Percentiles rank a stretch among this genome's conserved stretches.
phyloP scores from a whole-genome alignment of 2,797 vertebrate genomes.

The Tolypeutes matacus region DNA sequence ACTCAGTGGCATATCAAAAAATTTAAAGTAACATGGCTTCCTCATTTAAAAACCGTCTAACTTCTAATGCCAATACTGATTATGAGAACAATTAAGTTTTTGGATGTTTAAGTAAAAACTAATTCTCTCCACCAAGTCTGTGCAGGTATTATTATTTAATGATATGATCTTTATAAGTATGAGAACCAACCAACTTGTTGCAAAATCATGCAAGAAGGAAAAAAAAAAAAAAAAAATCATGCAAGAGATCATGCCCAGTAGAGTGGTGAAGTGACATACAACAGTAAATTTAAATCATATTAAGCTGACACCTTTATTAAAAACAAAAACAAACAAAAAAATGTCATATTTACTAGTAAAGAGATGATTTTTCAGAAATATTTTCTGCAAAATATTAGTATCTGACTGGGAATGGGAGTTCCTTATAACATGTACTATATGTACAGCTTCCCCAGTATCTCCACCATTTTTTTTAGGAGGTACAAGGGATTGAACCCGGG shows the following conservation, averaged over 20 bases:
- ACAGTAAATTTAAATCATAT: conserved; percentile 51
- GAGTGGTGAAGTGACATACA: background rate
- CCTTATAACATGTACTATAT: background rate
- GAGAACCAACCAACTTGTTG: background rate
- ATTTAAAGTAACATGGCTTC: background rate
- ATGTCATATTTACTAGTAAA: conserved; percentile 20
- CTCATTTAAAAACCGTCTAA: conserved; percentile 33
- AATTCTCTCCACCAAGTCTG: background rate
- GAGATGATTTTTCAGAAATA: background rate
- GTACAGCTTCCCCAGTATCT: background rate
- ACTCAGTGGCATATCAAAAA: conserved; percentile 35
- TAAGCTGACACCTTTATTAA: background rate
- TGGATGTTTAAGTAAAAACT: conserved; percentile 29
- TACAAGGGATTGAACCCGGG: no score
- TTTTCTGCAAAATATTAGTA: conserved; percentile 26
- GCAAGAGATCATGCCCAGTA: background rate
- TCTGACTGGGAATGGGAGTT: background rate
- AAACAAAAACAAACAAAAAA: background rate
- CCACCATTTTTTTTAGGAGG: background rate
- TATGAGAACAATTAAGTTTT: background rate
- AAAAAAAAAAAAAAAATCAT: no score
- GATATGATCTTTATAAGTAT: conserved; percentile 15
- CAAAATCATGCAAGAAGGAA: conserved; percentile 39
- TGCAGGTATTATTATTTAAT: conserved; percentile 50
- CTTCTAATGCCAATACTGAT: background rate